Evolutionary conservation across 2,113 vertebrate species (phyloP), one percentile per base, ranked within the genome.

Genomic region (Antigone vipio): DNA sequence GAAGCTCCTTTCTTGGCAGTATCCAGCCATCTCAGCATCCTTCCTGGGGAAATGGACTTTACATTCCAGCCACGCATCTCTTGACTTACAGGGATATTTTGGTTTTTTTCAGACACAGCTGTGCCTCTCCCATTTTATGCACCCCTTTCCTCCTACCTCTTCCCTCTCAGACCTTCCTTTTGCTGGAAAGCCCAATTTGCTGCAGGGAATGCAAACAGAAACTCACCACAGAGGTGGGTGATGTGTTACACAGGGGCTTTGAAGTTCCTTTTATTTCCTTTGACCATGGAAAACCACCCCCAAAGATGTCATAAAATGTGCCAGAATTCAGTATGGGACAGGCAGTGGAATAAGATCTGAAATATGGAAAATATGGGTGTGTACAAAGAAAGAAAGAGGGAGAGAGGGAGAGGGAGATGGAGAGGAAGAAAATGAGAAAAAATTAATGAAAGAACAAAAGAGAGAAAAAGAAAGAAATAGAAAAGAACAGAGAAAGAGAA

Each of bases 221-320:
- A 24, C 23, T 55, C 53, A 30, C 55, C 29, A 29, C 15, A 17
- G 77, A 75, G 56, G 52, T 52, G 68, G 53, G 56, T 29, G 32
- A 53, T 38, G 59, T 72, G 53, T 83, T 89, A 85, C 42, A 52
- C 44, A 9, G 62, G 49, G 49, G 58, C 78, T 89, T 81, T 84
- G 82, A 87, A 60, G 80, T 84, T 45, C 58, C n/a, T 91, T 89
- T 92, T 88, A 78, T 93, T 93, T 80, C n/a, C 45, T 92, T 89
- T 93, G 69, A 80, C 45, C 27, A 78, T 27, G 80, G 59, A 86
- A 90, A 84, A 20, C 53, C 75, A 85, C 35, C 78, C 71, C 76
- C 19, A 59, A 88, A 73, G 42, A 62, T 35, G 59, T 64, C 49
- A 63, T 64, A 71, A 92, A 79, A 68, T 42, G 71, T 32, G 83